Conservation (phyloP, 2,797 vertebrate genomes). For the Epinephelus coioides region DNA sequence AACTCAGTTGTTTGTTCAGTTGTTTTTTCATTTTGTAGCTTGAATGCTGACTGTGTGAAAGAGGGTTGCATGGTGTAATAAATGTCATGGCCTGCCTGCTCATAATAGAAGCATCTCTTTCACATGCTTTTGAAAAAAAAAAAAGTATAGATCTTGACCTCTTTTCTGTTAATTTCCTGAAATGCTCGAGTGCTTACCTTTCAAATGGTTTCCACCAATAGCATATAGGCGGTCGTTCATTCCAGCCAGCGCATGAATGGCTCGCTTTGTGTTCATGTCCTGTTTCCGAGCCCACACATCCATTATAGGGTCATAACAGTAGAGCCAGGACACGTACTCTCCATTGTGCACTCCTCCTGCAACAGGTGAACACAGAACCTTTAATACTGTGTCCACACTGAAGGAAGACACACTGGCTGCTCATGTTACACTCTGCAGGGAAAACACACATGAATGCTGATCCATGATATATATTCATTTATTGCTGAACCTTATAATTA, state of each 20-base stretch:
- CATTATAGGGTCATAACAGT: constrained; percentile 98
- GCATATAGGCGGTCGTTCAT: constrained; percentile 99
- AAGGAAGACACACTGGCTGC: not conserved
- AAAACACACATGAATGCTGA: not conserved
- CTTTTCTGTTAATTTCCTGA: constrained; percentile 38
- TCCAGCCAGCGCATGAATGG: constrained; percentile 97
- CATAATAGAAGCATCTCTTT: constrained; percentile 48
- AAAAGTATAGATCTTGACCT: constrained; percentile 35
- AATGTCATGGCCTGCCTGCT: constrained; percentile 24
- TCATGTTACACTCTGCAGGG: not conserved
- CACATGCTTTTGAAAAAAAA: constrained; percentile 15
- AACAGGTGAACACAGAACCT: constrained; percentile 53
- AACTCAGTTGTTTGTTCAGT: constrained; percentile 1
- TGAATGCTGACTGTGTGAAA: constrained; percentile 33
- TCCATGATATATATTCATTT: not conserved
- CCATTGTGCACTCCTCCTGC: constrained; percentile 98
- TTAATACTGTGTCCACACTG: not conserved
- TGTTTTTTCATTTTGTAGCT: constrained; percentile 12
- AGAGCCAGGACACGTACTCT: constrained; percentile 99
- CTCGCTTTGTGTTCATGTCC: constrained; percentile 99
- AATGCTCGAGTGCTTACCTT: constrained; percentile 87
- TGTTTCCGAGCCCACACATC: constrained; percentile 99
- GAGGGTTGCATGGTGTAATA: constrained; percentile 15
- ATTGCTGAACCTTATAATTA: not conserved
- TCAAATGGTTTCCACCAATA: constrained; percentile 99